These are phyloP conservation scores for Hippocampus comes DNA, from an alignment of 2,113 vertebrate genomes.

Conservation along the genomic window DNA sequence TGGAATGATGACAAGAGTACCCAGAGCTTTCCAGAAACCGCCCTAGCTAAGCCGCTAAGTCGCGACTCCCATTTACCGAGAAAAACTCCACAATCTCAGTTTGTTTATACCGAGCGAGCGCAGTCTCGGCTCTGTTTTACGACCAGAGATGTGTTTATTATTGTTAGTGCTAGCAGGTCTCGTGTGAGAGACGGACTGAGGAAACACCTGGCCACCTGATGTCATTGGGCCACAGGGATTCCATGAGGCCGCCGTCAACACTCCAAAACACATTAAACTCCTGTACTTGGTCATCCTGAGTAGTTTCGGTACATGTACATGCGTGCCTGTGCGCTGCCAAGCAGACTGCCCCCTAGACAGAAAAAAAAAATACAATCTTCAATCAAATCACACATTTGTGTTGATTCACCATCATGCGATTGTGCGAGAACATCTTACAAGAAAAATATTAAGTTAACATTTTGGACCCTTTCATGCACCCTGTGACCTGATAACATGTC, in stretches of 20 bases:
- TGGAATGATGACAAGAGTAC: background rate
- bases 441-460: no score
- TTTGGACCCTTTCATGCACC: no score
- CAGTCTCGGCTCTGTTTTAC: background rate
- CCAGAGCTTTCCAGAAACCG: conserved; percentile 7
- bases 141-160: conserved; percentile 38
- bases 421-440: no score
- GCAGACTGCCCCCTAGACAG: no score
- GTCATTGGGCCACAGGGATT: conserved; percentile 32
- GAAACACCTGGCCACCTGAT: conserved; percentile 60
- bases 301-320: no score
- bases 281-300: no score
- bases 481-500: no score
- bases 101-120: conserved; percentile 19
- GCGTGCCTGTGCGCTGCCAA: no score
- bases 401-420: no score
- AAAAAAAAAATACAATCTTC: no score
- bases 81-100: conserved; percentile 11
- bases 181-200: conserved; percentile 17
- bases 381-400: no score
- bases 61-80: conserved; percentile 25
- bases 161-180: conserved; percentile 4
- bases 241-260: conserved; percentile 23
- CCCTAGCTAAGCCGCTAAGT: conserved; percentile 1
- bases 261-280: background rate